Base-by-base conservation (phyloP, 1,140 invertebrate species). In the Pseudobourletiella spinata region DNA sequence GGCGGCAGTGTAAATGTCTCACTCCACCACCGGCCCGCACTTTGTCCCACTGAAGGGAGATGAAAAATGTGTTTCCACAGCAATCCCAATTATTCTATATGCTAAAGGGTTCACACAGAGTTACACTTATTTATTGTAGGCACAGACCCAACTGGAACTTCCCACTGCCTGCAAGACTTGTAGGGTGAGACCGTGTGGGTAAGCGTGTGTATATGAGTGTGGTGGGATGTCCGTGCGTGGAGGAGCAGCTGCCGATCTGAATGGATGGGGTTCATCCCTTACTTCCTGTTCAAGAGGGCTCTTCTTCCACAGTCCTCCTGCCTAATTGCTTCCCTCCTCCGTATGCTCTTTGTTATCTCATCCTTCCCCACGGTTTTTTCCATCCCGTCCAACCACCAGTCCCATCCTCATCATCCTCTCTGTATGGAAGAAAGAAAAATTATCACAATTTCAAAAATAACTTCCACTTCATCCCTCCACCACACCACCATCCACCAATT, bases 271-370 rank as follows among this genome's bases (percentile, higher is more conserved):
- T 46, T 26, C 48, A 51, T 51, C 48, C 48, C 48, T 51, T 51
- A 51, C 48, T 51, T 51, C 48, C 48, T 51, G 48, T 51, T 51
- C n/a, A 24, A 51, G 48, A 51, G 48, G 48, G 48, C 22, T 26
- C 48, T 25, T 26, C 48, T 25, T 25, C 24, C 4, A 25, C 24
- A 24, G 4, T 51, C 28, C n/a, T n/a, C n/a, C 48, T 26, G 14
- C 28, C 48, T 51, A 24, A 26, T 51, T 26, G 25, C 25, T 51
- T 24, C 28, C 48, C 14, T 51, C 48, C 14, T 51, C 25, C 48
- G 44, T 8, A 20, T 46, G 15, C 44, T 11, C 18, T 46, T 46
- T 14, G 18, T 14, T 46, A 46, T 11, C 6, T 51, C 3, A 8
- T 46, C 4, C 43, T 8, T 46, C 43, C n/a, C 4, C 43, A 20